Conservation (phyloP, 2,888 invertebrate genomes). For the Watsonalla cultraria region DNA sequence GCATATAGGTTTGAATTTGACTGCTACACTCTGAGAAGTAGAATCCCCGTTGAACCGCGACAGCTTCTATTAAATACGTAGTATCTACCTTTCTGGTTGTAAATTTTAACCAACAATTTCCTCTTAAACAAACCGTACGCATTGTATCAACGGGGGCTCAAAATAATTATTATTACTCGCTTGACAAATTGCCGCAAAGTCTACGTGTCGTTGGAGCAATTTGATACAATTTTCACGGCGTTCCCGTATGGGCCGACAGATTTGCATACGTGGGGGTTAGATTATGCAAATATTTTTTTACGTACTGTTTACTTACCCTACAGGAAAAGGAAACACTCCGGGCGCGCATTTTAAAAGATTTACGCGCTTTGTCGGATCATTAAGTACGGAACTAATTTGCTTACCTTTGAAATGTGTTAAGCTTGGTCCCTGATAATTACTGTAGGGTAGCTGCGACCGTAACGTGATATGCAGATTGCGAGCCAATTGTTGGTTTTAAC, state of each 20-base stretch:
- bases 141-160: conserved; percentile 44
- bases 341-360: conserved; percentile 75
- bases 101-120: conserved; percentile 9
- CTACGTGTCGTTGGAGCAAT: conserved; percentile 71
- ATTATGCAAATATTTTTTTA: conserved; percentile 77
- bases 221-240: conserved; percentile 76
- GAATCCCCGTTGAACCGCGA: no score
- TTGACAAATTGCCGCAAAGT: conserved; percentile 75
- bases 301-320: conserved; percentile 62
- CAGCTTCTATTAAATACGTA: no score
- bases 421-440: conserved; percentile 72
- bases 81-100: no score
- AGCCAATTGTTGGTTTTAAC: conserved; percentile 35
- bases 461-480: conserved; percentile 72
- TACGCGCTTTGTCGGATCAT: conserved; percentile 78
- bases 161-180: conserved; percentile 75
- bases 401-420: conserved; percentile 78
- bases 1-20: no score
- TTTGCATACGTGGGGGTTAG: conserved; percentile 73
- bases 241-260: conserved; percentile 60
- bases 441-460: conserved; percentile 56
- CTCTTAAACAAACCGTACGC: conserved; percentile 23
- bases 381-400: conserved; percentile 78
- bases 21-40: no score
- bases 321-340: conserved; percentile 69